A percentile compares a stretch with the other conserved stretches of the same genome.
Conservation (phyloP, 2,113 vertebrate genomes). For the Tupaia chinensis region DNA sequence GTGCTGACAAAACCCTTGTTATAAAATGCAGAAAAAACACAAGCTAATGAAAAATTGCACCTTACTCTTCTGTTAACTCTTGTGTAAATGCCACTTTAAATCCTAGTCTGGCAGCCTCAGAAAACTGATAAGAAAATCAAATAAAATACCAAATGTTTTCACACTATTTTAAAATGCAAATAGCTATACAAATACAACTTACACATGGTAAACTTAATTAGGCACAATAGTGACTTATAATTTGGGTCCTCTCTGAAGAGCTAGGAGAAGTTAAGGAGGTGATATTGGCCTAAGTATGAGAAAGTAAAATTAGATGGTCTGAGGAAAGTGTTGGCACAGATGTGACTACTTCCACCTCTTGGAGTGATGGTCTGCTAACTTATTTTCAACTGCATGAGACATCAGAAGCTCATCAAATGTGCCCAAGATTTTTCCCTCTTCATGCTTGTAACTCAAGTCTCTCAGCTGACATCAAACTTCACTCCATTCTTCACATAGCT, state of each 20-base stretch:
- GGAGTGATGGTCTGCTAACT: background rate
- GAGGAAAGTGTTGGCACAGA: background rate
- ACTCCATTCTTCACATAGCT: background rate
- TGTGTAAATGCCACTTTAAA: constrained; percentile 4
- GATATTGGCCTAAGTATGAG: background rate
- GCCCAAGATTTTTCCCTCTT: background rate
- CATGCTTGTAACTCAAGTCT: background rate
- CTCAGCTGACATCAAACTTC: background rate
- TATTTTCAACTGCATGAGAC: background rate
- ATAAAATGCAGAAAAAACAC: background rate
- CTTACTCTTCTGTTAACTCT: background rate
- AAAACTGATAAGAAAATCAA: background rate
- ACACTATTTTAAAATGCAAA: background rate
- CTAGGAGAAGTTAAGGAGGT: background rate
- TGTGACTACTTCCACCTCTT: background rate
- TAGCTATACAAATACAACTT: background rate
- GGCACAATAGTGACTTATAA: background rate
- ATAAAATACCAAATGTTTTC: background rate
- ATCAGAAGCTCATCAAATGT: background rate
- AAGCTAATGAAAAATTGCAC: background rate
- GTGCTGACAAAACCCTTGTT: background rate
- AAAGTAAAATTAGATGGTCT: background rate
- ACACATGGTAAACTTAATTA: background rate
- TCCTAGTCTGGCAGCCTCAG: background rate
- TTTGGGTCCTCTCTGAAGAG: background rate